Percentiles rank a stretch among this genome's conserved stretches.
Evolutionary conservation across 1,140 invertebrate species (phyloP).

Genomic region (Cotesia typhae): DNA sequence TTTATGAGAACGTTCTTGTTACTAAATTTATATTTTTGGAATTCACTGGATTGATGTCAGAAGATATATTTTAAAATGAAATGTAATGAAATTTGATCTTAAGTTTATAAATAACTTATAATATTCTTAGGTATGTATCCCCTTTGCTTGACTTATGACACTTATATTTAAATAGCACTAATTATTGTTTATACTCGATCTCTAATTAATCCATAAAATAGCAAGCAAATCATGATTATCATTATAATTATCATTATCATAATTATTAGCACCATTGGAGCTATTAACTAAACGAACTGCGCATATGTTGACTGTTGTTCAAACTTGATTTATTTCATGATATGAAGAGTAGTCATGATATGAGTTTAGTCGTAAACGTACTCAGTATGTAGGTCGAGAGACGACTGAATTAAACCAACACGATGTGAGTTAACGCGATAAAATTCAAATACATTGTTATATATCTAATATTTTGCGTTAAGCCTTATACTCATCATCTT

Average conservation of each 20-base stretch:
- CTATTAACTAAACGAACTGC: not conserved
- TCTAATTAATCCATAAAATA: conserved; percentile 22
- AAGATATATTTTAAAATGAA: too few species aligned
- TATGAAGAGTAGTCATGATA: too few species aligned
- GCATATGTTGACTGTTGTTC: conserved; percentile 13
- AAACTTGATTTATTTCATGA: conserved; percentile 6
- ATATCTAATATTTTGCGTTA: not conserved
- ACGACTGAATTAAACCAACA: not conserved
- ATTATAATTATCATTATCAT: conserved; percentile 15
- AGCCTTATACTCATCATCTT: not conserved
- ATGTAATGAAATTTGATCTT: not conserved
- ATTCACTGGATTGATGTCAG: too few species aligned
- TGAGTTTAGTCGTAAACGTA: not conserved
- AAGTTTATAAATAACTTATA: conserved; percentile 3
- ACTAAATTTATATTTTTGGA: too few species aligned
- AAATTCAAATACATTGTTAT: conserved; percentile 12
- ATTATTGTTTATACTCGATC: not conserved
- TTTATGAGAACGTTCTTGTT: not conserved
- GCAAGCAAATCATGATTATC: not conserved
- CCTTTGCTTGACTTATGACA: too few species aligned
- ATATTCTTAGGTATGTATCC: not conserved
- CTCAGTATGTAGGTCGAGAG: conserved; percentile 35
- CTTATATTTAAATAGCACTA: too few species aligned
- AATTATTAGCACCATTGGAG: conserved; percentile 17
- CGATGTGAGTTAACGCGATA: conserved; percentile 7